Percentiles rank a stretch among this genome's conserved stretches.
These are phyloP conservation scores for Zaprionus lineosus DNA, from an alignment of 2,888 invertebrate genomes.

Conservation along the genomic window DNA sequence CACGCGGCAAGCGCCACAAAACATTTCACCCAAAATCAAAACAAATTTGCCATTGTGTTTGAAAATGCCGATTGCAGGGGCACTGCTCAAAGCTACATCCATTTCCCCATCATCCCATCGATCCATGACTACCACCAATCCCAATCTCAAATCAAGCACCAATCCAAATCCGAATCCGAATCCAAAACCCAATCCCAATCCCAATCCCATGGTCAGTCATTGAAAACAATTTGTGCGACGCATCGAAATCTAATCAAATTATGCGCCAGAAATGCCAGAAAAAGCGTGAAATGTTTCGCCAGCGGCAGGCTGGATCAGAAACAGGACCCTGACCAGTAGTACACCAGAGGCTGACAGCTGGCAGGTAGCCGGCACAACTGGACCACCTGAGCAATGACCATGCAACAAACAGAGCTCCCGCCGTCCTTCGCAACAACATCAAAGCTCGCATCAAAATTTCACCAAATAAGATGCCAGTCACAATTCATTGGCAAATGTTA, in stretches of 20 bases:
- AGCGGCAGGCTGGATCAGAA: conserved; percentile 34
- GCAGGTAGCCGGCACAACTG: too few relatives aligned
- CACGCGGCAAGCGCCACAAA: conserved; percentile 53
- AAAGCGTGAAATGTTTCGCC: conserved; percentile 72
- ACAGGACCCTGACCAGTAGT: conserved; percentile 45
- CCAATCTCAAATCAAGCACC: conserved; percentile 9
- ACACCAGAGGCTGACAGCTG: too few relatives aligned
- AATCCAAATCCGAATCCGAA: conserved; percentile 31
- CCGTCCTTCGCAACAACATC: too few relatives aligned
- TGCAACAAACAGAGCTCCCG: conserved; percentile 14
- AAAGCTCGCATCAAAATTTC: conserved; percentile 67
- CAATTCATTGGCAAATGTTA: conserved; percentile 71
- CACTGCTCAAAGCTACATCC: conserved; percentile 2
- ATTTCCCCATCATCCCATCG: conserved; percentile 1
- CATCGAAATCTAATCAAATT: conserved; percentile 74
- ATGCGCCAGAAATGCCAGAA: conserved; percentile 74
- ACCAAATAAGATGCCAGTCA: conserved; percentile 63
- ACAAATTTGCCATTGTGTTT: conserved; percentile 59
- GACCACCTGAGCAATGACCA: too few relatives aligned
- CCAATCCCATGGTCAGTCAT: conserved; percentile 31
- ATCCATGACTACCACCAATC: too few relatives aligned
- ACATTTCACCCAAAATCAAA: conserved; percentile 53
- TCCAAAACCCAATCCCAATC: conserved; percentile 3
- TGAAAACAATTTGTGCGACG: conserved; percentile 66
- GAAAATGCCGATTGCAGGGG: conserved; percentile 38